Conservation (phyloP, 1,140 invertebrate genomes). For the Elysia chlorotica region DNA sequence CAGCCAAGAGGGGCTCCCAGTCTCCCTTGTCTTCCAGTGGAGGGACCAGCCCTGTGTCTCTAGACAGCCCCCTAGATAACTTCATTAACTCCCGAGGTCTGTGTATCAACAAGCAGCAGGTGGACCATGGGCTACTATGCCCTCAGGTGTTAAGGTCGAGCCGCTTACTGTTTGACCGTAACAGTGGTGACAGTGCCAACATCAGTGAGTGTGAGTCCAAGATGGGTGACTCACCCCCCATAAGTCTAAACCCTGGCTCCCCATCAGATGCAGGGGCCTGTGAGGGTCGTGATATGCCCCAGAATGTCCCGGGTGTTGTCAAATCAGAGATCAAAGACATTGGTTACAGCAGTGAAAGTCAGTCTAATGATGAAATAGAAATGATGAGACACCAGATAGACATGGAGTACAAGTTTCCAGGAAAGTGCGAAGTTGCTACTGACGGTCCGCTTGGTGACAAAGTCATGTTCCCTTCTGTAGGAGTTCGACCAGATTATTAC, state of each 20-base stretch:
- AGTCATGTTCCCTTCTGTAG: conserved; percentile 21
- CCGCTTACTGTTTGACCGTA: conserved; percentile 32
- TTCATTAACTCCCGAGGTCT: neutral
- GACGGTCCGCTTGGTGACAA: conserved; percentile 29
- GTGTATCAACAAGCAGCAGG: neutral
- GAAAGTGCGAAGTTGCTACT: conserved; percentile 30
- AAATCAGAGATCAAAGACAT: conserved; percentile 49
- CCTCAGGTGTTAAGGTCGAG: neutral
- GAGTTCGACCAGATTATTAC: conserved; percentile 24
- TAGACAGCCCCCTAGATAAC: neutral
- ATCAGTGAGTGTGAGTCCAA: conserved; percentile 45
- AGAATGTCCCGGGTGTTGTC: conserved; percentile 9
- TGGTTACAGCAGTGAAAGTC: conserved; percentile 60
- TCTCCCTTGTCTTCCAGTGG: conserved; percentile 13
- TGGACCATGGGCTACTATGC: conserved; percentile 1
- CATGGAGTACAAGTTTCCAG: conserved; percentile 29
- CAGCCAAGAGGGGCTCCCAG: conserved; percentile 15
- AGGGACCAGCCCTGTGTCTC: conserved; percentile 4
- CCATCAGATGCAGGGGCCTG: neutral
- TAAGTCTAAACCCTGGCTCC: neutral
- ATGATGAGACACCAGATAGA: conserved; percentile 31
- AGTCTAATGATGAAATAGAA: conserved; percentile 56
- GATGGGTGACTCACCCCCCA: conserved; percentile 35
- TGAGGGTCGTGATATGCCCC: neutral
- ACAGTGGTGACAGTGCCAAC: conserved; percentile 43